Evolutionary conservation across 2,797 vertebrate genomes (phyloP).

Genomic region (Australoheros facetus): DNA sequence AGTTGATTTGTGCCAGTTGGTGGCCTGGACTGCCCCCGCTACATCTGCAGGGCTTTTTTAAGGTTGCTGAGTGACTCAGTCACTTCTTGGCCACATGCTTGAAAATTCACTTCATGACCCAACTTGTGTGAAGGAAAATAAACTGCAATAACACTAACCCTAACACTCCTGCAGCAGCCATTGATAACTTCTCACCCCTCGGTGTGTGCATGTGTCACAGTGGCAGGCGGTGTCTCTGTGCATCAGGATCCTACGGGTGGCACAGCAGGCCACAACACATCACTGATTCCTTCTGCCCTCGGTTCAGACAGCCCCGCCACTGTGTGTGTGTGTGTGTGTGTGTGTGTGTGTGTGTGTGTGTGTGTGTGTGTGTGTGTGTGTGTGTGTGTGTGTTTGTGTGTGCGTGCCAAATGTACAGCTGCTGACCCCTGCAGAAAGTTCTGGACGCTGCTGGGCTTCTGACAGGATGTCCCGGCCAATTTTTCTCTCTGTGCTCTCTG

Average conservation of each 20-base stretch:
- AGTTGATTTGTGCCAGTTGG: background rate
- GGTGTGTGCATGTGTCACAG: slow-evolving; percentile 17
- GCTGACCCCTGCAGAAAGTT: slow-evolving; percentile 51
- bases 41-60: slow-evolving; percentile 3
- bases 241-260: slow-evolving; percentile 41
- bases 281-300: slow-evolving; percentile 37
- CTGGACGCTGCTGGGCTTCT: slow-evolving; percentile 29
- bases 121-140: slow-evolving; percentile 25
- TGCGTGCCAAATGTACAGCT: slow-evolving; percentile 49
- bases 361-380: background rate
- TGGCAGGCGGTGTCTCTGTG: slow-evolving; percentile 48
- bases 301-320: slow-evolving; percentile 33
- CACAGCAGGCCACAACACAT: slow-evolving; percentile 45
- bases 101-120: slow-evolving; percentile 10
- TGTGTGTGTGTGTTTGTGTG: background rate
- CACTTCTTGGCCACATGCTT: slow-evolving; percentile 14
- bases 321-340: slow-evolving; percentile 25
- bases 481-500: slow-evolving; percentile 26
- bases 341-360: slow-evolving; percentile 19
- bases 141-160: background rate
- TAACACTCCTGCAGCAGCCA: background rate
- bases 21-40: background rate
- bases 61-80: slow-evolving; percentile 44
- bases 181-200: slow-evolving; percentile 22
- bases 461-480: slow-evolving; percentile 22